Evolutionary conservation across 2,797 vertebrate genomes (phyloP).

Genomic region (Scolopax bukidnonensis): DNA sequence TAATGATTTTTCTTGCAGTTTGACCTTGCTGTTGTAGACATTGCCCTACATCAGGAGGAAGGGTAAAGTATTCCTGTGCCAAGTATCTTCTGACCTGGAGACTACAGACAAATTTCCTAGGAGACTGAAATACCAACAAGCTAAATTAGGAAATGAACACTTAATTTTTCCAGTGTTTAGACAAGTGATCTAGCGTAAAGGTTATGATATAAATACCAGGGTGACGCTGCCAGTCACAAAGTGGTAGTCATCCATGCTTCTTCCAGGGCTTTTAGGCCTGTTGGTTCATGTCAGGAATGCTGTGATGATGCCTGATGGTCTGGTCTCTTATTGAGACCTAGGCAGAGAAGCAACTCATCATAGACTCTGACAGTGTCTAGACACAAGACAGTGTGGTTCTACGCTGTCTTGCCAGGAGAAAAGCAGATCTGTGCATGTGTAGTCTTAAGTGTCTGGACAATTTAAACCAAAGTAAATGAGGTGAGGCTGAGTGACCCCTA

Average conservation of each 20-base stretch:
- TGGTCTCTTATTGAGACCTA: neutral
- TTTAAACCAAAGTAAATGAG: neutral
- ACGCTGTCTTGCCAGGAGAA: neutral
- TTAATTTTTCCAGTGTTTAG: neutral
- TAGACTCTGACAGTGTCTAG: neutral
- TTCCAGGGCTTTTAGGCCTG: conserved; percentile 5
- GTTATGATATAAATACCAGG: neutral
- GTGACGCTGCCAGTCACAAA: neutral
- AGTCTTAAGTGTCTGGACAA: neutral
- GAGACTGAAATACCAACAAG: neutral
- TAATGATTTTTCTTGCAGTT: neutral
- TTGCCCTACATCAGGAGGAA: neutral
- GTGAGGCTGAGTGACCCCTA: neutral
- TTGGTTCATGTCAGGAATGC: conserved; percentile 29
- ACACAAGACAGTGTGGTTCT: neutral
- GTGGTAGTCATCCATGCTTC: neutral
- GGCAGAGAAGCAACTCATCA: neutral
- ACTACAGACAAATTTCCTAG: neutral
- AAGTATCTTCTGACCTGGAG: neutral
- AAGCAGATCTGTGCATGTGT: neutral
- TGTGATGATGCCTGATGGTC: neutral
- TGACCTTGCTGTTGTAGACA: neutral
- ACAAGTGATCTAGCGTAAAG: conserved; percentile 7
- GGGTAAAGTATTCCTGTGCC: neutral
- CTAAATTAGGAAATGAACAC: conserved; percentile 23